Base-by-base conservation (phyloP, 2,797 vertebrate genomes). In the Trematomus bernacchii region DNA sequence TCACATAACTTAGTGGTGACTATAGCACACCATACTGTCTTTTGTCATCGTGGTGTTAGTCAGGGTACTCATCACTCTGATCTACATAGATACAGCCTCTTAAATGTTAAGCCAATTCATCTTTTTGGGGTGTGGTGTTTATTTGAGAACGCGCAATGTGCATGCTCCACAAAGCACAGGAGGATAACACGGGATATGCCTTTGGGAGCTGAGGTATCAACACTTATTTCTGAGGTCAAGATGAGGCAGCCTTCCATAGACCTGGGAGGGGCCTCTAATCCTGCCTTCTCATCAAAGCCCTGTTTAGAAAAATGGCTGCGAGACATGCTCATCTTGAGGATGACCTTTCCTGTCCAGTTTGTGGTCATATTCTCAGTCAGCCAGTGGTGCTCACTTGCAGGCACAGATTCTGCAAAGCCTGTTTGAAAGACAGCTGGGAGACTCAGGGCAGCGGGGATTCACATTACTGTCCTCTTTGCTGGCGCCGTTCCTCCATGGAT, bases 321-420 rank as follows among this genome's bases (percentile, higher is more conserved):
- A 88, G 87, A 73, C 82, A 51, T 21, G 52, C 61, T 73, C 73
- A 55, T 66, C 80, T 48, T 1, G 89, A 93, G 53, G 96, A 97
- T 53, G 96, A 97, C 77, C 89, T 98, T 73, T 92, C 93, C 7
- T 97, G 97, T 55, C 96, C 96, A 55, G 86, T 97, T 77, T 98
- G 97, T 83, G 96, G 96, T 67, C 92, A 95, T 3, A 95, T 96
- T 30, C 95, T 97, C 65, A 92, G 85, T 43, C 93, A 96, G 37
- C 96, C 97, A 0, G 96, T 96, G 76, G 96, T 95, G 3, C 94
- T 97, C 0, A 89, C 91, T 58, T 97, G 96, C 84, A 95, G 93
- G 58, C 97, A 97, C 84, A 95, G 93, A 83, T 97, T 97, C 90
- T 97, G 96, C 88, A 95, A 95, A 85, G 79, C 63, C 18, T 97